Base-by-base conservation (phyloP, 2,888 invertebrate species). In the Diplazon laetatorius region DNA sequence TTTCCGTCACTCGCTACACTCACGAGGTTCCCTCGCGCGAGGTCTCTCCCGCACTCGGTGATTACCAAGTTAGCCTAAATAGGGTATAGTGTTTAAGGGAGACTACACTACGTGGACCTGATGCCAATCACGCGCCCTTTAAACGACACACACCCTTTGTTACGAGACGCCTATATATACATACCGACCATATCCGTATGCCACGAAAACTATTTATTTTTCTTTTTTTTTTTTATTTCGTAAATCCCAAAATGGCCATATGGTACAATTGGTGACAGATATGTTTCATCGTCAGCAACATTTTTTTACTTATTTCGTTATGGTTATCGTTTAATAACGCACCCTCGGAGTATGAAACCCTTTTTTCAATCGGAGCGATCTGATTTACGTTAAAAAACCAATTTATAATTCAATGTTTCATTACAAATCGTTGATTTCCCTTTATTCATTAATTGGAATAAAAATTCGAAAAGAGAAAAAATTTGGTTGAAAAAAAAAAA, bases 61-160 rank as follows among this genome's bases (percentile, higher is more conserved):
- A 89, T 89, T 89, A 89, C 88, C 88, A 88, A 89, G 89, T 89
- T 89, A 89, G 88, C 85, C 83, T 88, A 89, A 89, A 89, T 89
- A 87, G 87, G 87, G 87, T 88, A 88, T 85, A 87, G 87, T 88
- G 87, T 89, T 89, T 89, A 87, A 30, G 88, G 87, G 86, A 68
- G 68, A 69, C 48, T 57, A 9, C n/a, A 39, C 63, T 69, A 18
- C 65, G 52, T 62, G 52, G 65, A 8, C 52, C 70, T 55, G 79
- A 80, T 79, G 71, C 77, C 78, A 76, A 81, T 81, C 79, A 80
- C 70, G 52, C 63, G 44, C 60, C 65, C 70, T 70, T 65, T 55
- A 22, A 16, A 62, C 10, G 20, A 16, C 55, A 55, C 55, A 55
- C 71, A 55, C 62, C 50, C 60, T 77, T 63, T 55, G 65, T 59